Evolutionary conservation across 1,140 invertebrate species (phyloP), one percentile per base, ranked within the genome.

Genomic region (Scaptomyza graminum): DNA sequence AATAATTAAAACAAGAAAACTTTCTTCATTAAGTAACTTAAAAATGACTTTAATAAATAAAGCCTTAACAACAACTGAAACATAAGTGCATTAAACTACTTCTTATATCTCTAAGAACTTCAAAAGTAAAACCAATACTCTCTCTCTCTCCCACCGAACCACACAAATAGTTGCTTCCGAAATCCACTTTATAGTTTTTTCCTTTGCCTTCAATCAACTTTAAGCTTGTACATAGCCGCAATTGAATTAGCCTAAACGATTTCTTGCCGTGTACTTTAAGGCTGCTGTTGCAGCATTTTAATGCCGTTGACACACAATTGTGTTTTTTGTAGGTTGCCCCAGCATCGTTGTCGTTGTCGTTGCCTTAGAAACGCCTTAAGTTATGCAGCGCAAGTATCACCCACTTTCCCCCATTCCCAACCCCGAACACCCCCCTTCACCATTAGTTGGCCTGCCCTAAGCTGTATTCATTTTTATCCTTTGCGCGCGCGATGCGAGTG

Each of bases 261-360:
- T 76, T 83, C 44, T 62, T 2, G 3, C 15, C 67, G 74, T 85
- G 82, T 72, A 60, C 28, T 59, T 9, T 57, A 41, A 59, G 31
- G 31, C 31, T 34, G 31, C 31, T 28, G 31, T 9, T 34, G 44
- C 59, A 63, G 54, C 62, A 70, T 73, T 67, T 37, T 47, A 15
- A 59, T 74, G 78, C 81, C 57, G 75, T 78, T 87, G 74, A 78
- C 81, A 88, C 71, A 76, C 82, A 87, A 87, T 87, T 87, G 79
- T 68, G 65, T 66, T 75, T 71, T 71, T 60, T 74, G 83, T 61
- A 47, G 72, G 82, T 41, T 41, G 70, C 47, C 62, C 49, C 60
- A 34, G 31, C 59, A 57, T 15, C 46, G 25, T 49, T 44, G 54
- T 57, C 15, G 59, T 62, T 57, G 66, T 61, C 59, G 72, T 76